These are phyloP conservation scores for Callinectes sapidus DNA, from an alignment of 2,888 invertebrate species.

Conservation along the genomic window DNA sequence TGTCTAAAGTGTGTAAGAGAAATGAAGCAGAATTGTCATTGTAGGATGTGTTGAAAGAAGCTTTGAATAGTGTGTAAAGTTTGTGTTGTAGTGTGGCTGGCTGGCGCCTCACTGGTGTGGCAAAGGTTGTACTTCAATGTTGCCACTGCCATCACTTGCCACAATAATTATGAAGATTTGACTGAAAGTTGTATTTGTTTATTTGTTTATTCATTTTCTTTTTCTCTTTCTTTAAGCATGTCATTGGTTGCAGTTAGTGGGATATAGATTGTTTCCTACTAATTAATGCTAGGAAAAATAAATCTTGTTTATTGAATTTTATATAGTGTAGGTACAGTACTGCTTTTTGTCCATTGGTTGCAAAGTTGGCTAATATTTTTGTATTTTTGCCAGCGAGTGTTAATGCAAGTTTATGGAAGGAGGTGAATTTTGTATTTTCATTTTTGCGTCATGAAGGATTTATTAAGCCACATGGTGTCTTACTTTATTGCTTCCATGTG, in stretches of 20 bases:
- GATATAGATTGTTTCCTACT: neutral
- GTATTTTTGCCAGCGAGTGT: neutral
- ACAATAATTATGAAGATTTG: too few species aligned
- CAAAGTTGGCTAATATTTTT: neutral
- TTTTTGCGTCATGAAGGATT: neutral
- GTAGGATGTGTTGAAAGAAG: too few species aligned
- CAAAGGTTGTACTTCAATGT: too few species aligned
- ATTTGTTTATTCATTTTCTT: neutral
- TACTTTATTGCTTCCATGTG: constrained; percentile 51
- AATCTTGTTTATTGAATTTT: neutral
- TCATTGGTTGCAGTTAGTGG: neutral
- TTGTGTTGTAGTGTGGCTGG: too few species aligned
- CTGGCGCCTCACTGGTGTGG: too few species aligned
- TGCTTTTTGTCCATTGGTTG: neutral
- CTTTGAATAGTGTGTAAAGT: too few species aligned
- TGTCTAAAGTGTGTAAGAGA: too few species aligned
- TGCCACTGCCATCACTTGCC: too few species aligned
- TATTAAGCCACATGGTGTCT: constrained; percentile 46
- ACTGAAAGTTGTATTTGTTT: neutral
- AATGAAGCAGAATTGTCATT: too few species aligned
- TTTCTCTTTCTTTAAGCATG: neutral
- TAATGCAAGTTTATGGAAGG: neutral
- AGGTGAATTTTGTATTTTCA: neutral
- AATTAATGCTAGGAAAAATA: neutral
- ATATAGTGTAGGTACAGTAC: neutral